These are phyloP conservation scores for Yoshiicerus persimilis DNA, from an alignment of 1,140 invertebrate genomes.

Conservation along the genomic window DNA sequence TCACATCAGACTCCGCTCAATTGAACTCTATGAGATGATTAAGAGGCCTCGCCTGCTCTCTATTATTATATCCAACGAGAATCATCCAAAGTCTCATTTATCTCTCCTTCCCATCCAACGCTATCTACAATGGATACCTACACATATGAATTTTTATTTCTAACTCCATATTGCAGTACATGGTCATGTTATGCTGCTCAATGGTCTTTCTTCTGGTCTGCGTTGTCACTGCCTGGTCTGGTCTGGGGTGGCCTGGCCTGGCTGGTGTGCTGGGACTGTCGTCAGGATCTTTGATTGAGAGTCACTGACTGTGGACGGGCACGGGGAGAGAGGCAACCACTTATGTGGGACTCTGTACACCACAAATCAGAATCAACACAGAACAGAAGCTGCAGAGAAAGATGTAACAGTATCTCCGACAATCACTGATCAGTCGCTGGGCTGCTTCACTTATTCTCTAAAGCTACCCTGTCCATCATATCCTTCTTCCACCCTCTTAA, in stretches of 20 bases:
- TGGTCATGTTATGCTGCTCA: too few species aligned
- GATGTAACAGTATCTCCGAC: neutral
- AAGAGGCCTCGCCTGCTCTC: neutral
- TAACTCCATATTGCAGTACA: too few species aligned
- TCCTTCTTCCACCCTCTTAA: conserved; percentile 31
- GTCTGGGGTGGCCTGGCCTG: neutral
- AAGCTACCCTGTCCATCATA: conserved; percentile 28
- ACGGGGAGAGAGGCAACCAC: neutral
- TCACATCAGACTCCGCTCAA: neutral
- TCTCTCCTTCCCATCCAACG: too few species aligned
- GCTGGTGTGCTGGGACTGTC: neutral
- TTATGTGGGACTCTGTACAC: neutral
- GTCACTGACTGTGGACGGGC: neutral
- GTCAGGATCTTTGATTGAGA: neutral
- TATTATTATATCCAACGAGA: neutral
- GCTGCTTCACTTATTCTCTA: neutral
- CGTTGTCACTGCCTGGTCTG: too few species aligned
- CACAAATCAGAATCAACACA: neutral
- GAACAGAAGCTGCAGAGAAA: neutral
- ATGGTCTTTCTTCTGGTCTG: too few species aligned
- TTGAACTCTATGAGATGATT: conserved; percentile 39
- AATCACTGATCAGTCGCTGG: neutral
- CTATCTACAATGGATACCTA: too few species aligned
- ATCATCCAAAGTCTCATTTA: neutral
- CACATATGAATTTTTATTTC: too few species aligned